Base-by-base conservation (phyloP, 1,140 invertebrate species). In the Drosophila kanapiae region DNA sequence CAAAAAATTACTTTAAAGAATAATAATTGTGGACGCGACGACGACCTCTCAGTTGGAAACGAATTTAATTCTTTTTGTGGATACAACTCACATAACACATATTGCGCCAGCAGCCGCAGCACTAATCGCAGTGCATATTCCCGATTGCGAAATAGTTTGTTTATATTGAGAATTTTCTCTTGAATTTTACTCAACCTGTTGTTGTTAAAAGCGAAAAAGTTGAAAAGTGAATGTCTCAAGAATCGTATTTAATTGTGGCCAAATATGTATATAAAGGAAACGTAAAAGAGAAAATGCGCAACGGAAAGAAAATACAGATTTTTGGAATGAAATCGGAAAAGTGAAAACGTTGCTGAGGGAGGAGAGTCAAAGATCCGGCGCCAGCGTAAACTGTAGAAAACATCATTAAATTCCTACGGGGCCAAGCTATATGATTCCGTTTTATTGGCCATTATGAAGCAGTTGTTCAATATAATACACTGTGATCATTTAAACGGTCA, bases 111-210 rank as follows among this genome's bases (percentile, higher is more conserved):
- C 38, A 6, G 38, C 6, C 6, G 38, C 38, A 40, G 14, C 31
- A 31, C 53, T 16, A 40, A 48, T 63, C 31, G 31, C 40, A 59
- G 56, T 75, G 42, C 45, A 71, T 80, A 74, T 87, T 78, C 78
- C 54, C 68, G 61, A 88, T 80, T 88, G 80, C 77, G 51, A 81
- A 88, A 88, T 88, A 71, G 67, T 88, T 88, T 88, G 84, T 88
- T 88, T 88, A 88, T 75, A 68, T 88, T 85, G 58, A 74, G 68
- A 57, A 47, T 65, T 82, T 76, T 18, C 37, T 56, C 63, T 54
- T 54, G 65, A 64, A 76, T 80, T 72, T 59, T 53, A 63, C 54
- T 77, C 45, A 53, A 62, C 37, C 68, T 61, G 60, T 61, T 70
- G 75, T 78, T 60, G 63, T 59, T 68, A 11, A 38, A 63, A 60